Percentiles rank a stretch among this genome's conserved stretches.
Evolutionary conservation across 1,140 invertebrate species (phyloP).

Genomic region (Littorina saxatilis): DNA sequence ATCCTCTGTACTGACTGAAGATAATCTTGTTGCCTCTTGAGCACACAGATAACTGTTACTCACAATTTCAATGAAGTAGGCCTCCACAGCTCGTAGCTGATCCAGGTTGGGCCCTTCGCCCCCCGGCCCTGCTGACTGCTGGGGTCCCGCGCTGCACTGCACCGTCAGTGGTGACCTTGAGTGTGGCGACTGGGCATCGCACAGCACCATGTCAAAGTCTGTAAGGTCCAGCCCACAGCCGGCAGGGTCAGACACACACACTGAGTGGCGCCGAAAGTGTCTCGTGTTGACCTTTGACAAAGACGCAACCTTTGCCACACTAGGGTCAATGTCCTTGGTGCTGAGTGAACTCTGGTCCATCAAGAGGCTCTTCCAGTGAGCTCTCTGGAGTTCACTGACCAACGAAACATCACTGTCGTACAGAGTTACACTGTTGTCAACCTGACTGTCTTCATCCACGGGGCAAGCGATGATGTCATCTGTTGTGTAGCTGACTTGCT

Average conservation of each 20-base stretch:
- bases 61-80: neutral
- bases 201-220: neutral
- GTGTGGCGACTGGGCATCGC: neutral
- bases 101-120: constrained; percentile 25
- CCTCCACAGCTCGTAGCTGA: constrained; percentile 9
- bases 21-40: too few relatives aligned
- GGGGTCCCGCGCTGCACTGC: neutral
- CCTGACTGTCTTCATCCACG: neutral
- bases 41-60: too few relatives aligned
- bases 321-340: too few relatives aligned
- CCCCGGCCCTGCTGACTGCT: neutral
- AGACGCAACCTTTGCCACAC: too few relatives aligned
- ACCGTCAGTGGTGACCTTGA: neutral
- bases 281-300: neutral
- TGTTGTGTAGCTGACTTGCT: neutral
- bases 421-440: too few relatives aligned
- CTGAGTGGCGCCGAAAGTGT: neutral
- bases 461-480: constrained; percentile 7
- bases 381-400: too few relatives aligned
- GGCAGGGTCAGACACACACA: neutral
- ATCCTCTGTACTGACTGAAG: too few relatives aligned
- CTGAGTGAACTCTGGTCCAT: too few relatives aligned
- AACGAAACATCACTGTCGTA: too few relatives aligned
- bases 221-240: neutral
- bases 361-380: too few relatives aligned